phyloP scores from a whole-genome alignment of 2,113 vertebrate species.

The Sisor rabdophorus region DNA sequence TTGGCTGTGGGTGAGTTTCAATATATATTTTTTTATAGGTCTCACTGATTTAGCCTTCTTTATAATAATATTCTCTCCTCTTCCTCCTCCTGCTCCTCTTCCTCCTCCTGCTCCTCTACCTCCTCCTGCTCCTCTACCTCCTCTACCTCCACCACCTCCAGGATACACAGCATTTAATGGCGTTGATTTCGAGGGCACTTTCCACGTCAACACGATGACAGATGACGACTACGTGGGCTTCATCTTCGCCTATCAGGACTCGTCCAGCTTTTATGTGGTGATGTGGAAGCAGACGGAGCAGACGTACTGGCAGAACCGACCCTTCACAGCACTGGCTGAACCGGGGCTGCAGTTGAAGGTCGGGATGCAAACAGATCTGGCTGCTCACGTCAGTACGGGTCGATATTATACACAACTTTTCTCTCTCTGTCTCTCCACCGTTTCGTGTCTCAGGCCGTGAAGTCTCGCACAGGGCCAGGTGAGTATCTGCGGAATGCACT shows the following conservation, averaged over 20 bases:
- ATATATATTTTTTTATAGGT: too few relatives aligned
- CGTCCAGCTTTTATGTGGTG: conserved; percentile 85
- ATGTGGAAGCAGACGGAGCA: conserved; percentile 90
- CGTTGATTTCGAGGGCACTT: conserved; percentile 86
- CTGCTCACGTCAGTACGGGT: background rate
- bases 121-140: too few relatives aligned
- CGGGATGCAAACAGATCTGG: background rate
- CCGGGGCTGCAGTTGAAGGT: conserved; percentile 87
- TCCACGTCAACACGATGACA: conserved; percentile 81
- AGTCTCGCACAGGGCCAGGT: conserved; percentile 82
- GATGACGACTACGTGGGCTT: conserved; percentile 85
- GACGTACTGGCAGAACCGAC: conserved; percentile 83
- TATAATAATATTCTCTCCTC: background rate
- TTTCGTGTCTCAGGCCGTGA: conserved; percentile 72
- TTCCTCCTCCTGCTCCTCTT: background rate
- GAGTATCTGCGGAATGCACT: conserved; percentile 84
- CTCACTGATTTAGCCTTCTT: background rate
- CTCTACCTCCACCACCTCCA: conserved; percentile 41
- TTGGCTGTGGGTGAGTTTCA: conserved; percentile 52
- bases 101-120: too few relatives aligned
- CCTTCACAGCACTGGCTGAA: conserved; percentile 80
- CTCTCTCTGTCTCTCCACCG: background rate
- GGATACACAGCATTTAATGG: conserved; percentile 87
- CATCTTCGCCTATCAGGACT: conserved; percentile 87
- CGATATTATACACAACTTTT: background rate